Evolutionary conservation across 2,113 vertebrate species (phyloP).

Genomic region (Garra rufa): DNA sequence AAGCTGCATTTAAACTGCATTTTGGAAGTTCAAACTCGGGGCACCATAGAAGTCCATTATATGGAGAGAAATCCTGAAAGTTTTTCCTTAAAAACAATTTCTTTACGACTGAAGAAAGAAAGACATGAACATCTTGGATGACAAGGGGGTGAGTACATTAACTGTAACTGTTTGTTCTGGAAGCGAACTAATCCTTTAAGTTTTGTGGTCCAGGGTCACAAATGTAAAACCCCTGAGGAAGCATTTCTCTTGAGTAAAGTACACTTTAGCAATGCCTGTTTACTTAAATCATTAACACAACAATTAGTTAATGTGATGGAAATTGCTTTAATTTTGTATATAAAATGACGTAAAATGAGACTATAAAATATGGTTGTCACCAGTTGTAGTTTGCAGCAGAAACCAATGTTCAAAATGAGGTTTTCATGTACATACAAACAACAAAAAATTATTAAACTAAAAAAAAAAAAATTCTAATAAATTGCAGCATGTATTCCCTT

Average conservation of each 20-base stretch:
- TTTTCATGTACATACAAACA: not conserved
- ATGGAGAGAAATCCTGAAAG: too few species aligned
- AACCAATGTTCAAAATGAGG: not conserved
- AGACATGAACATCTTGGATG: too few species aligned
- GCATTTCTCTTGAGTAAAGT: conserved; percentile 21
- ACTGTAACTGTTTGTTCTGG: too few species aligned
- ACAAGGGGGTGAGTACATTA: too few species aligned
- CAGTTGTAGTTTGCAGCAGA: not conserved
- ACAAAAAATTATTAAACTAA: not conserved
- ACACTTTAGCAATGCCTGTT: not conserved
- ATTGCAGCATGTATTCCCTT: not conserved
- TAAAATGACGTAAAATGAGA: not conserved
- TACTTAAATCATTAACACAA: not conserved
- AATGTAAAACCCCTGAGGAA: not conserved
- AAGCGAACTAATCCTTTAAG: too few species aligned
- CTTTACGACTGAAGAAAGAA: too few species aligned
- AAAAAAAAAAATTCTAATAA: not conserved
- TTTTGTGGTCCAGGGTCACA: too few species aligned
- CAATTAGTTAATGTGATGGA: not conserved
- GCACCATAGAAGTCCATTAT: too few species aligned
- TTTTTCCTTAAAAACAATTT: too few species aligned
- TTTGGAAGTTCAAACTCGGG: too few species aligned
- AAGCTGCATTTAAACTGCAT: too few species aligned
- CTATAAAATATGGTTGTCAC: not conserved
- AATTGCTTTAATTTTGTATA: not conserved